These are phyloP conservation scores for Mercenaria mercenaria DNA, from an alignment of 1,140 invertebrate genomes.

Conservation along the genomic window DNA sequence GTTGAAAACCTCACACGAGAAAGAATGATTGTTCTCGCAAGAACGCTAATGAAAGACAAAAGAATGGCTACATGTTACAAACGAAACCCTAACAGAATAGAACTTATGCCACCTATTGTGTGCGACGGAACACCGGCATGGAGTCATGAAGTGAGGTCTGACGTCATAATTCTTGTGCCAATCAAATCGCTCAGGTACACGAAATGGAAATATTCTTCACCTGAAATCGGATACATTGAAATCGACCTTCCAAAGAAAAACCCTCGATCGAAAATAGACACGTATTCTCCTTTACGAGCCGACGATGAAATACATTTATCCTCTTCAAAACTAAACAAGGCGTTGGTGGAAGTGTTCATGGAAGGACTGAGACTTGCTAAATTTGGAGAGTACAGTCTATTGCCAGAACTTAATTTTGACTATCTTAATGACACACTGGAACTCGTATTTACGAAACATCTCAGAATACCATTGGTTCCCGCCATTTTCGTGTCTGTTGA, in stretches of 20 bases:
- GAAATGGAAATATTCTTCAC: constrained; percentile 48
- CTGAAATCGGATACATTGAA: constrained; percentile 50
- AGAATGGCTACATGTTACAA: constrained; percentile 54
- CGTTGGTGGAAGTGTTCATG: constrained; percentile 48
- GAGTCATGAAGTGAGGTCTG: constrained; percentile 35
- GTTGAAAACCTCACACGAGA: constrained; percentile 50
- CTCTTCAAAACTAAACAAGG: constrained; percentile 37
- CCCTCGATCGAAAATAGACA: neutral
- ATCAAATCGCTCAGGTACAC: constrained; percentile 54
- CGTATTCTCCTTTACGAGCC: constrained; percentile 36
- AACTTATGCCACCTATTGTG: constrained; percentile 52
- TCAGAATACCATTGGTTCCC: constrained; percentile 66
- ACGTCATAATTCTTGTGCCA: constrained; percentile 45
- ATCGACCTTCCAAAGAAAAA: constrained; percentile 39
- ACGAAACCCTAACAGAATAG: constrained; percentile 49
- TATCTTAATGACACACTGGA: constrained; percentile 61
- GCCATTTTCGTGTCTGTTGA: constrained; percentile 64
- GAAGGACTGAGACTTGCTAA: constrained; percentile 46
- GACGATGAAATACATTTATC: constrained; percentile 56
- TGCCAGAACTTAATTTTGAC: constrained; percentile 59
- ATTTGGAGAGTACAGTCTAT: constrained; percentile 57
- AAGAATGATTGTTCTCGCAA: constrained; percentile 51
- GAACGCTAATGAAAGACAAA: constrained; percentile 50
- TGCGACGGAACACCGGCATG: constrained; percentile 48
- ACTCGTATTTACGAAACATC: constrained; percentile 62